phyloP scores from a whole-genome alignment of 2,797 vertebrate species.

The Sphenodon punctatus region DNA sequence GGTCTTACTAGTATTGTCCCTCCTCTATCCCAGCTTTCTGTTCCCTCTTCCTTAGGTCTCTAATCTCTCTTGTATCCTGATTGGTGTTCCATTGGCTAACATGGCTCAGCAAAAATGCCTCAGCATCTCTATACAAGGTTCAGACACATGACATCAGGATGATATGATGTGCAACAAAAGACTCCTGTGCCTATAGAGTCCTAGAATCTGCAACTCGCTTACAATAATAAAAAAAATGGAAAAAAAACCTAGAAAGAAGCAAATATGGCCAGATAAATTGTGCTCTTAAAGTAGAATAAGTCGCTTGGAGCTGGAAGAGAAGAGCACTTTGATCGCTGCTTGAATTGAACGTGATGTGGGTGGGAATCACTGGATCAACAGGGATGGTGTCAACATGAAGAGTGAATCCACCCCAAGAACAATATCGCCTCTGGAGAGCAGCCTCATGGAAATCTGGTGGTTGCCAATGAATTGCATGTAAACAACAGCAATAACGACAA shows the following conservation, averaged over 20 bases:
- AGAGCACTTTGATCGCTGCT: slow-evolving; percentile 4
- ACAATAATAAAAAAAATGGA: background rate
- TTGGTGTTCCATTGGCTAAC: background rate
- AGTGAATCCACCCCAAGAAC: too few species aligned
- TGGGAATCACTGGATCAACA: background rate
- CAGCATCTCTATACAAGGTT: background rate
- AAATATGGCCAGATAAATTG: background rate
- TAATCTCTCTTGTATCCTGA: background rate
- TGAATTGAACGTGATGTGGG: fast-evolving
- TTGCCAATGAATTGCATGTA: background rate
- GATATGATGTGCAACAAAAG: background rate
- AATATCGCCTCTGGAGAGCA: too few species aligned
- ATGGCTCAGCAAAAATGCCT: background rate
- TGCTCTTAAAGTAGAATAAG: too few species aligned
- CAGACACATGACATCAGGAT: background rate
- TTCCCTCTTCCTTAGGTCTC: too few species aligned
- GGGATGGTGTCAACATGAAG: background rate
- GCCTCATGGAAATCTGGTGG: too few species aligned
- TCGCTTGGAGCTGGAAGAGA: background rate
- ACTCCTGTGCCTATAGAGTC: background rate
- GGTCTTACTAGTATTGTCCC: background rate
- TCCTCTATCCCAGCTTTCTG: background rate
- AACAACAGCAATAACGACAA: background rate
- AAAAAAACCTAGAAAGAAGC: background rate
- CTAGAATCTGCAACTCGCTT: background rate